Conservation (phyloP, 1,140 invertebrate genomes). For the Drosophila ogumai region DNA sequence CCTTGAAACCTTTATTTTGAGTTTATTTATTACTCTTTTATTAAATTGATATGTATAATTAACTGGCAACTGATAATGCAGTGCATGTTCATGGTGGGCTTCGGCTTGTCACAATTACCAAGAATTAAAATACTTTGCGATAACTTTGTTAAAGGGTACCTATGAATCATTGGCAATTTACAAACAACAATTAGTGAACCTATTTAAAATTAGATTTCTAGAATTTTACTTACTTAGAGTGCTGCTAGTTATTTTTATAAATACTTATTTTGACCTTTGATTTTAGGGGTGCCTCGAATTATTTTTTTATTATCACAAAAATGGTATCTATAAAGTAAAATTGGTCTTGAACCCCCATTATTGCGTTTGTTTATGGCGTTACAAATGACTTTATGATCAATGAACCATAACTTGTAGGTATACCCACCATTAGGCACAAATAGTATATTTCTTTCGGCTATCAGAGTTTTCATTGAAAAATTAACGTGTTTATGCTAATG, state of each 20-base stretch:
- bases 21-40: constrained; percentile 6
- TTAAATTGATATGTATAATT: not conserved
- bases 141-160: not conserved
- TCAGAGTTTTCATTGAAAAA: constrained; percentile 22
- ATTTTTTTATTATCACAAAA: not conserved
- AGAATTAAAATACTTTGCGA: not conserved
- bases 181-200: not conserved
- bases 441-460: not conserved
- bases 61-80: constrained; percentile 3
- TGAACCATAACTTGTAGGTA: constrained; percentile 14
- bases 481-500: constrained; percentile 42
- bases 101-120: constrained; percentile 1
- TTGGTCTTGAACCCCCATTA: not conserved
- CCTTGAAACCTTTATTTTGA: not conserved
- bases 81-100: not conserved
- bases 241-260: not conserved
- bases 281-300: not conserved
- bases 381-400: constrained; percentile 16
- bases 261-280: not conserved
- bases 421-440: not conserved
- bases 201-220: not conserved
- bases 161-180: not conserved
- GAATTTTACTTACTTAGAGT: not conserved
- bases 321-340: constrained; percentile 10
- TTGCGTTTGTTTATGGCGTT: constrained; percentile 10